Evolutionary conservation across 2,113 vertebrate genomes (phyloP).

Genomic region (Crypturellus undulatus): DNA sequence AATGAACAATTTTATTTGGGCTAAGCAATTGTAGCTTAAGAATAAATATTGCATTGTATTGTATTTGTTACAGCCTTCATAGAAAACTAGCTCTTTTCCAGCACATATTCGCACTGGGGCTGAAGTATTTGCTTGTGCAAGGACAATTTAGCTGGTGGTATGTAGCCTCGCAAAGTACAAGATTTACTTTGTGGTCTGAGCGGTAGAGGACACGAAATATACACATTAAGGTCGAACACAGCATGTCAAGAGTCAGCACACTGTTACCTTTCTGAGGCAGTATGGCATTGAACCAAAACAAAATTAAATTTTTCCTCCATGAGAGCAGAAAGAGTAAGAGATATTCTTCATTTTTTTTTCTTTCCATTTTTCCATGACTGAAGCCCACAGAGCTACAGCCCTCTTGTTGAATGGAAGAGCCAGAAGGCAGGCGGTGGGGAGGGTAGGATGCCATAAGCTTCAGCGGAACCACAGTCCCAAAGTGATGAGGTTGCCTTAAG

Average conservation of each 20-base stretch:
- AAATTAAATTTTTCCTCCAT: neutral
- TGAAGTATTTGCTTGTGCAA: neutral
- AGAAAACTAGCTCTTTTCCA: neutral
- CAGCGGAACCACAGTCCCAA: neutral
- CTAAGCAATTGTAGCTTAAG: rapidly evolving
- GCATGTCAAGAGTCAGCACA: neutral
- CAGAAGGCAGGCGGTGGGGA: neutral
- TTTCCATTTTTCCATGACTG: neutral
- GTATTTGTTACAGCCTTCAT: neutral
- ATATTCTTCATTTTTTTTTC: neutral
- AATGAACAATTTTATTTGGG: neutral
- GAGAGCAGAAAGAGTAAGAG: neutral
- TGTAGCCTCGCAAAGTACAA: neutral
- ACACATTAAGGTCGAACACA: rapidly evolving
- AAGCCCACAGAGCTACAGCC: neutral
- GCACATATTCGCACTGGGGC: rapidly evolving
- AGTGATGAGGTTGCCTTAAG: neutral
- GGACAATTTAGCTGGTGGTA: neutral
- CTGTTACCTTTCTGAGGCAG: neutral
- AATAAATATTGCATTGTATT: neutral
- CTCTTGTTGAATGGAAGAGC: neutral
- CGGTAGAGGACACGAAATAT: neutral
- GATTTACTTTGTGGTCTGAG: neutral
- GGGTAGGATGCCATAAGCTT: neutral
- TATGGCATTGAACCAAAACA: neutral